Conservation (phyloP, 1,140 invertebrate genomes). For the Zaprionus lachaisei region DNA sequence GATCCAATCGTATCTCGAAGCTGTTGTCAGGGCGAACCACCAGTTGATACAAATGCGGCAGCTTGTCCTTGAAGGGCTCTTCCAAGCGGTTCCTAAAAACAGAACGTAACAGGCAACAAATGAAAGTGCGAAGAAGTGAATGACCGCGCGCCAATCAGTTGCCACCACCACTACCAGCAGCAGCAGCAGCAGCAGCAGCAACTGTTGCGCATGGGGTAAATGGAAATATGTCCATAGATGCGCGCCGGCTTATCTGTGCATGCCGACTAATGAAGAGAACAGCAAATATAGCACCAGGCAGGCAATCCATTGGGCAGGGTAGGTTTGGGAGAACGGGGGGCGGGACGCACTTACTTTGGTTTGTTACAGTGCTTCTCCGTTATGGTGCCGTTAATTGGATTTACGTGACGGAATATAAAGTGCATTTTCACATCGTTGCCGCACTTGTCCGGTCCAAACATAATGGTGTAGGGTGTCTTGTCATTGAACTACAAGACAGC, state of each 20-base stretch:
- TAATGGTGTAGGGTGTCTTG: conserved; percentile 98
- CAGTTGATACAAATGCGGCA: conserved; percentile 97
- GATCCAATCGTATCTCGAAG: conserved; percentile 89
- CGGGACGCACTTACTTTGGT: conserved; percentile 86
- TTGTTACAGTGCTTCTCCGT: conserved; percentile 97
- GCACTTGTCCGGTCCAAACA: conserved; percentile 99
- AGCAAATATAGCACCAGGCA: conserved; percentile 14
- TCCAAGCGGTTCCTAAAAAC: conserved; percentile 89
- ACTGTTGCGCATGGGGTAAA: conserved; percentile 42
- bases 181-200: conserved; percentile 12
- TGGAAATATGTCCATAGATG: conserved; percentile 29
- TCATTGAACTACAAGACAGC: conserved; percentile 90
- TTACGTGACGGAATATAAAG: conserved; percentile 98
- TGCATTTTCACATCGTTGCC: conserved; percentile 98
- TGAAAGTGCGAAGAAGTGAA: conserved; percentile 39
- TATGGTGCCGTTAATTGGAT: conserved; percentile 95
- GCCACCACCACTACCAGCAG: conserved; percentile 9
- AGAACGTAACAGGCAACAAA: conserved; percentile 1
- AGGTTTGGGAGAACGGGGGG: neutral
- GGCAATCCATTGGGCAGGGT: neutral
- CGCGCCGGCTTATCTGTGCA: conserved; percentile 42
- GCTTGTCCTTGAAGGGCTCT: conserved; percentile 96
- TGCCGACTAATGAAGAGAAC: conserved; percentile 20
- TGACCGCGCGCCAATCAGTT: conserved; percentile 17
- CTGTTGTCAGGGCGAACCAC: conserved; percentile 95